These are phyloP conservation scores for Conops quadrifasciatus DNA, from an alignment of 2,888 invertebrate species.

Conservation along the genomic window DNA sequence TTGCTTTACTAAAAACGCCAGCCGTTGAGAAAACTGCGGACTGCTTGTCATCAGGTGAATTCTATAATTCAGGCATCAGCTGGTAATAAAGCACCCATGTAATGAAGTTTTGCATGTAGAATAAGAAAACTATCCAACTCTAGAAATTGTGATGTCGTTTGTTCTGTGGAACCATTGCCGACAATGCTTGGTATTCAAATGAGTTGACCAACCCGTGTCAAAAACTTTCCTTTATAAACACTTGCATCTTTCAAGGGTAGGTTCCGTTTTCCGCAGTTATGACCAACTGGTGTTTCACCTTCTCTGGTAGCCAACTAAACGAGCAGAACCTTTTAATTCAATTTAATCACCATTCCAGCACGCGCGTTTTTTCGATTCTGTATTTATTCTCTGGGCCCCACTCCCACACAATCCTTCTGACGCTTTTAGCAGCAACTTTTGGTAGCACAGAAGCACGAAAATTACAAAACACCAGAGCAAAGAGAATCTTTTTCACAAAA, in stretches of 20 bases:
- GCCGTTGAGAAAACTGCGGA: neutral
- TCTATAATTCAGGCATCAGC: neutral
- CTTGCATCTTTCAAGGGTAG: constrained; percentile 7
- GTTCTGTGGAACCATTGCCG: neutral
- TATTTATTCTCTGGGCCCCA: neutral
- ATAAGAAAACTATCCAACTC: no score
- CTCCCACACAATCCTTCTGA: neutral
- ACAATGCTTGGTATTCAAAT: neutral
- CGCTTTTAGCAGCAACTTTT: neutral
- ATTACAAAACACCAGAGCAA: neutral
- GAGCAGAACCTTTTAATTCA: neutral
- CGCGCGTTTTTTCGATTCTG: neutral
- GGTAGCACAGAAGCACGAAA: constrained; percentile 5
- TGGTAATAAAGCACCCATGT: neutral
- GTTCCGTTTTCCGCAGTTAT: neutral
- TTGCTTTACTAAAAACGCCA: neutral
- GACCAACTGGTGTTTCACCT: neutral
- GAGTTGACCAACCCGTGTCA: neutral
- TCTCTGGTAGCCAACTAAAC: neutral
- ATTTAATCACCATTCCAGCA: constrained; percentile 11
- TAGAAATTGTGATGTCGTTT: neutral
- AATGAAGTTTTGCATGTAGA: no score
- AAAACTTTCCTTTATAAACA: neutral
- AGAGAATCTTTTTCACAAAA: neutral
- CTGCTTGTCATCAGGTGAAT: neutral